phyloP scores from a whole-genome alignment of 2,113 vertebrate species.

The Monopterus albus region DNA sequence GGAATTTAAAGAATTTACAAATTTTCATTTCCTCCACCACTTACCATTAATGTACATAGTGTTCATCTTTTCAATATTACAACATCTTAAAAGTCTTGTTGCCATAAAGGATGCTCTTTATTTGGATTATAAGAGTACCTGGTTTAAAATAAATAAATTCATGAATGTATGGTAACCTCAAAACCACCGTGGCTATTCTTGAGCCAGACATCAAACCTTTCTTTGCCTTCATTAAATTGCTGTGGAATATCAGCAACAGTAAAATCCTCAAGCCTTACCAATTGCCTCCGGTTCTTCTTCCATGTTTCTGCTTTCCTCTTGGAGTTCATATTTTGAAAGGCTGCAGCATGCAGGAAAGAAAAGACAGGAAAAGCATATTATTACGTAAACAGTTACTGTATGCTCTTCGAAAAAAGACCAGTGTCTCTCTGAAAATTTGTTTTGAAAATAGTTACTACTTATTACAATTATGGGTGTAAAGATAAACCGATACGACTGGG shows the following conservation, averaged over 20 bases:
- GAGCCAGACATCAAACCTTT: too few relatives aligned
- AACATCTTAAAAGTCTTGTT: neutral
- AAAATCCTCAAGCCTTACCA: constrained; percentile 82
- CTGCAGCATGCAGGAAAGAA: constrained; percentile 66
- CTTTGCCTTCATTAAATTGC: neutral
- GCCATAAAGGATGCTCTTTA: neutral
- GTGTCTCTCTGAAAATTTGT: neutral
- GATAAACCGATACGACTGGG: too few relatives aligned
- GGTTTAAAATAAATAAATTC: too few relatives aligned
- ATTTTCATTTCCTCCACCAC: neutral
- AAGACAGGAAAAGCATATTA: neutral
- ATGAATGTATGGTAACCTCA: too few relatives aligned
- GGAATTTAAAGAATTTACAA: neutral
- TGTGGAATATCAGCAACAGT: neutral
- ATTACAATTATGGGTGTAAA: too few relatives aligned
- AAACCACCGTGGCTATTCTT: too few relatives aligned
- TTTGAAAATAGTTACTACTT: neutral
- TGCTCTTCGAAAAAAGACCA: neutral
- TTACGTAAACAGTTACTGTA: neutral
- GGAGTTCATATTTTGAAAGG: constrained; percentile 99
- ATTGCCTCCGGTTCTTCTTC: constrained; percentile 97
- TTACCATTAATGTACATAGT: neutral
- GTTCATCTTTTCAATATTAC: neutral
- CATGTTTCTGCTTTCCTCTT: constrained; percentile 99
- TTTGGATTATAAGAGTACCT: too few relatives aligned